phyloP scores from a whole-genome alignment of 2,888 invertebrate genomes.

The Caenorhabditis japonica region DNA sequence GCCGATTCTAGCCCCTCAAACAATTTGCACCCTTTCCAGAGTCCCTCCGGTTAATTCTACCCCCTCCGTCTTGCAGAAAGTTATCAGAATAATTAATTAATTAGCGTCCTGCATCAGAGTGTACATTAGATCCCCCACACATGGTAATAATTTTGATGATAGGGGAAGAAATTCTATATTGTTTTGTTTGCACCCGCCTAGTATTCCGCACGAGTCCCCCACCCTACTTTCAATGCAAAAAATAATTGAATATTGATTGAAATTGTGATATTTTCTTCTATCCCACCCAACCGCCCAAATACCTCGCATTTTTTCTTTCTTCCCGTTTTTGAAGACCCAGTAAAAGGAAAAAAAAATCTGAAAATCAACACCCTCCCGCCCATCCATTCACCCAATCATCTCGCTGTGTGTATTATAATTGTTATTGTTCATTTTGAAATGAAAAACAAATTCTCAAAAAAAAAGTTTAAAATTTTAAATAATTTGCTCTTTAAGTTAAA shows the following conservation, averaged over 20 bases:
- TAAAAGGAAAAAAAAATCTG: too few relatives aligned
- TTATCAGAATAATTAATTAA: too few relatives aligned
- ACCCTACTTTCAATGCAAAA: constrained; percentile 3
- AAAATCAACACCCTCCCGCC: too few relatives aligned
- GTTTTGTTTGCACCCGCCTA: constrained; percentile 6
- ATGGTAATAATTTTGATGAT: too few relatives aligned
- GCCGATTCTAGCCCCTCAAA: constrained; percentile 25
- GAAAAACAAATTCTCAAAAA: too few relatives aligned
- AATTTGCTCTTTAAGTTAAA: neutral
- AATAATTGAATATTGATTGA: constrained; percentile 12
- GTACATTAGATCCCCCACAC: too few relatives aligned
- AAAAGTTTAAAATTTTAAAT: constrained; percentile 27
- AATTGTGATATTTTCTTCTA: constrained; percentile 11
- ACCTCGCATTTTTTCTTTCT: constrained; percentile 24
- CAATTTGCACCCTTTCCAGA: constrained; percentile 8
- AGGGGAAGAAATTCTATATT: too few relatives aligned
- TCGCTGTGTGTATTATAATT: constrained; percentile 29
- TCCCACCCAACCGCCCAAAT: constrained; percentile 11
- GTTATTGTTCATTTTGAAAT: neutral
- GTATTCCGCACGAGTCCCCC: constrained; percentile 38
- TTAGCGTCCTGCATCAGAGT: too few relatives aligned
- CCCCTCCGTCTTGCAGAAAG: neutral
- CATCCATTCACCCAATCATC: too few relatives aligned
- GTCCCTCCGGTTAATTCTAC: constrained; percentile 13
- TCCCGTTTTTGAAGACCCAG: neutral